These are phyloP conservation scores for Malacosoma neustria DNA, from an alignment of 2,888 invertebrate genomes.

Conservation along the genomic window DNA sequence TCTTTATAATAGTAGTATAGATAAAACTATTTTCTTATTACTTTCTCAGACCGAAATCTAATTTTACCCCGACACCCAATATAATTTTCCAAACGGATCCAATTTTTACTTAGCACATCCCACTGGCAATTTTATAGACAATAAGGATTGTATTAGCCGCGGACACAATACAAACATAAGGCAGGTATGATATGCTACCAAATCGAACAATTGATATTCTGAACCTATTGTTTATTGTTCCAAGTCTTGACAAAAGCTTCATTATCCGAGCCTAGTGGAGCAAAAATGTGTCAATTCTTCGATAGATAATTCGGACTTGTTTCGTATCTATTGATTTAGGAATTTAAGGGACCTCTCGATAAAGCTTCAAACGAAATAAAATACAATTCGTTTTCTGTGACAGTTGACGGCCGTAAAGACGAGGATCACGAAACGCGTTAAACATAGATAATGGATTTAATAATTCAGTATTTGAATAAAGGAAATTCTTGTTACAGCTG, in stretches of 20 bases:
- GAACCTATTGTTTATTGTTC: not conserved
- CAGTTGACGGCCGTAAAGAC: not conserved
- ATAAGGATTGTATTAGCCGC: not conserved
- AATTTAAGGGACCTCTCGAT: not conserved
- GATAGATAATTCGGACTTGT: not conserved
- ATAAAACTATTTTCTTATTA: not conserved
- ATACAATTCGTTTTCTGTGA: not conserved
- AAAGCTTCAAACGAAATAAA: not conserved
- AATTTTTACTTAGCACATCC: not conserved
- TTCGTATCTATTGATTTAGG: not conserved
- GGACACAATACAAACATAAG: not conserved
- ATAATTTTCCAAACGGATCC: not conserved
- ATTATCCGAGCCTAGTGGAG: not conserved
- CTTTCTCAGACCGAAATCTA: not conserved
- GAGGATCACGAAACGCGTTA: not conserved
- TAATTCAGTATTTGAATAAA: not conserved
- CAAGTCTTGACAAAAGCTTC: not conserved
- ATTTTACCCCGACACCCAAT: not conserved
- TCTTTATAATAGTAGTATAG: too few species aligned
- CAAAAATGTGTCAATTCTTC: not conserved
- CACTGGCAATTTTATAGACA: not conserved
- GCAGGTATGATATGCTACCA: not conserved
- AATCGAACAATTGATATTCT: not conserved
- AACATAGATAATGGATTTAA: not conserved
- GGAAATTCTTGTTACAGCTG: not conserved